Percentiles rank a stretch among this genome's conserved stretches.
Evolutionary conservation across 2,113 vertebrate species (phyloP).

Genomic region (Mirza zaza): DNA sequence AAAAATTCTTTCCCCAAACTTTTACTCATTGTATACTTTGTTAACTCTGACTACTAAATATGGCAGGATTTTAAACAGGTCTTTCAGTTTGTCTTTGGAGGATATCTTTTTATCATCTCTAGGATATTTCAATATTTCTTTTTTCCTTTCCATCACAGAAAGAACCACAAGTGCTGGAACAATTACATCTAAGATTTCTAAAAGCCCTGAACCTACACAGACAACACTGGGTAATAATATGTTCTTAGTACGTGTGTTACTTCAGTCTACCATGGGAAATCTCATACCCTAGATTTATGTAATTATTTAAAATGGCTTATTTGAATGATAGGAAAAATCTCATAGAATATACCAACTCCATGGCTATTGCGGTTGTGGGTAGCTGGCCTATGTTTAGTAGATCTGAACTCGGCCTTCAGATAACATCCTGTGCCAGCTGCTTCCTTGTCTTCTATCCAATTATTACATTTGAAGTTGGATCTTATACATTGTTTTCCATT

Average conservation of each 20-base stretch:
- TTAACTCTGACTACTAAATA: constrained; percentile 8
- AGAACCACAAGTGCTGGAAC: constrained; percentile 59
- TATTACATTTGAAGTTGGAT: neutral
- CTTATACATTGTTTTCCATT: neutral
- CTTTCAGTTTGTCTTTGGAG: constrained; percentile 40
- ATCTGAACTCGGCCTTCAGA: neutral
- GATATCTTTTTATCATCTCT: constrained; percentile 21
- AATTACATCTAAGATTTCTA: constrained; percentile 59
- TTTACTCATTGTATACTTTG: constrained; percentile 45
- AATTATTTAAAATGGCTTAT: neutral
- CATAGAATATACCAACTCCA: too few relatives aligned
- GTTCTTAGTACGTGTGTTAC: neutral
- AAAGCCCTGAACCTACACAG: constrained; percentile 12
- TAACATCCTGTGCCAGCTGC: neutral
- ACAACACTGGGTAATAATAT: constrained; percentile 34
- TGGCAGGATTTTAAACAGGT: constrained; percentile 38
- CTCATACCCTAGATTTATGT: neutral
- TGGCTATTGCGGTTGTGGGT: neutral
- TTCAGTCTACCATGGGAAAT: neutral
- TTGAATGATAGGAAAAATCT: neutral
- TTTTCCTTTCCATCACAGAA: constrained; percentile 52
- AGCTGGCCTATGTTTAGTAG: neutral
- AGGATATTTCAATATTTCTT: constrained; percentile 39
- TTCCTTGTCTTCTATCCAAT: neutral
- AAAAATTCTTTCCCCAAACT: constrained; percentile 45